These are phyloP conservation scores for Scaptomyza flava DNA, from an alignment of 2,888 invertebrate species.

Conservation along the genomic window DNA sequence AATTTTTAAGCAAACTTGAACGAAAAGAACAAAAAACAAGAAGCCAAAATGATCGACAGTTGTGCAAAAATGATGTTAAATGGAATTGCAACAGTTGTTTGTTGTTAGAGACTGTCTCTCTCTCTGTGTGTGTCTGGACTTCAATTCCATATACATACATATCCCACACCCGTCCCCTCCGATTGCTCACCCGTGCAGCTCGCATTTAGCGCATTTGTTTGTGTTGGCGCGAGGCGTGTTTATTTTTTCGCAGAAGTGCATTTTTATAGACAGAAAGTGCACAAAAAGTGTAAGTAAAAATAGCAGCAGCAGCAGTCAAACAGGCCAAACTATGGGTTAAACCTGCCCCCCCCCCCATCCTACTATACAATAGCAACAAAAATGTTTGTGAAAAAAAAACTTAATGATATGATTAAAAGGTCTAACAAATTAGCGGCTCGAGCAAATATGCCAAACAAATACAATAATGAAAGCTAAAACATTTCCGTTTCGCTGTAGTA, in stretches of 20 bases:
- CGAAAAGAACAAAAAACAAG: background rate
- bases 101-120: constrained; percentile 67
- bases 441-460: constrained; percentile 13
- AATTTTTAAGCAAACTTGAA: background rate
- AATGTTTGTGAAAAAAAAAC: too few species aligned
- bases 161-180: background rate
- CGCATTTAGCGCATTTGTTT: constrained; percentile 37
- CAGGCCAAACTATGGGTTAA: constrained; percentile 40
- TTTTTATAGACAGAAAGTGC: constrained; percentile 73
- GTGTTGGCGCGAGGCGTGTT: constrained; percentile 60
- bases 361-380: constrained; percentile 8
- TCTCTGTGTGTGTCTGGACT: constrained; percentile 16
- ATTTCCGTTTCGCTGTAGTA: constrained; percentile 49
- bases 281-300: constrained; percentile 43
- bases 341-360: constrained; percentile 5
- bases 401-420: constrained; percentile 19
- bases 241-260: constrained; percentile 79
- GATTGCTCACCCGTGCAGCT: background rate
- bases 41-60: constrained; percentile 67
- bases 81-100: constrained; percentile 78
- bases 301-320: constrained; percentile 24
- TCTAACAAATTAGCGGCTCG: constrained; percentile 44
- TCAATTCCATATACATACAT: background rate
- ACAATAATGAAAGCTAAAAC: constrained; percentile 31
- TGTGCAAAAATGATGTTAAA: constrained; percentile 65